A percentile compares a stretch with the other conserved stretches of the same genome.
Conservation (phyloP, 2,113 vertebrate genomes). For the Tachysurus vachellii region DNA sequence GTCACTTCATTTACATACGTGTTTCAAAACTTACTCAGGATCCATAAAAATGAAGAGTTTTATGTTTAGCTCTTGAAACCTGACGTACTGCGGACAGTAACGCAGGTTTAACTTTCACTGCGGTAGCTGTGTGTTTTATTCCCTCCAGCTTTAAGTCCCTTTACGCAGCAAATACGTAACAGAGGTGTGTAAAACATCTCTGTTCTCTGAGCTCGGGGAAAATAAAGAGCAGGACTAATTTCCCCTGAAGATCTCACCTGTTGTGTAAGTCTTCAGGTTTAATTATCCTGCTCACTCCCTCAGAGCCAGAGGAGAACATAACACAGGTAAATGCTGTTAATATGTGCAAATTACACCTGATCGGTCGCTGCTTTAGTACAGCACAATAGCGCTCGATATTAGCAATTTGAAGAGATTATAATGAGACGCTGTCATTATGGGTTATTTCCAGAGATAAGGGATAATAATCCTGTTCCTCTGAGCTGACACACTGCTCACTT, state of each 20-base stretch:
- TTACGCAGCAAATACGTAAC: background rate
- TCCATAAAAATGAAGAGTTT: background rate
- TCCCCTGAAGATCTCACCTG: slow-evolving; percentile 28
- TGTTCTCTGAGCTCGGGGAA: background rate
- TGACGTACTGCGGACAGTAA: background rate
- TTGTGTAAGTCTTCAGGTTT: slow-evolving; percentile 41
- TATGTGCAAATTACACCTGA: slow-evolving; percentile 76
- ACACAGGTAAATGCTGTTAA: slow-evolving; percentile 59
- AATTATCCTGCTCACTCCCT: slow-evolving; percentile 38
- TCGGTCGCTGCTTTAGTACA: slow-evolving; percentile 68
- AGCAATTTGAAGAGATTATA: slow-evolving; percentile 66
- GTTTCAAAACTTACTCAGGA: no score
- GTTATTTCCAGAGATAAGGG: slow-evolving; percentile 68
- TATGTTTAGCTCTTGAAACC: background rate
- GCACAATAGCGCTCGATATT: slow-evolving; percentile 63
- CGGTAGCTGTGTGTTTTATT: background rate
- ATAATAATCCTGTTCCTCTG: slow-evolving; percentile 68
- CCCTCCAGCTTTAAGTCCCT: background rate
- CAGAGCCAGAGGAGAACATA: slow-evolving; percentile 37
- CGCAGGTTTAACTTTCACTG: no score
- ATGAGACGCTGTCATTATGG: slow-evolving; percentile 62
- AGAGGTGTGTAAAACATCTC: background rate
- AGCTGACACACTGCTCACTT: slow-evolving; percentile 61
- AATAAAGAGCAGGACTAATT: slow-evolving; percentile 20
- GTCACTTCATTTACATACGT: background rate